A percentile compares a stretch with the other conserved stretches of the same genome.
These are phyloP conservation scores for Endotricha flammealis DNA, from an alignment of 2,888 invertebrate genomes.

Conservation along the genomic window DNA sequence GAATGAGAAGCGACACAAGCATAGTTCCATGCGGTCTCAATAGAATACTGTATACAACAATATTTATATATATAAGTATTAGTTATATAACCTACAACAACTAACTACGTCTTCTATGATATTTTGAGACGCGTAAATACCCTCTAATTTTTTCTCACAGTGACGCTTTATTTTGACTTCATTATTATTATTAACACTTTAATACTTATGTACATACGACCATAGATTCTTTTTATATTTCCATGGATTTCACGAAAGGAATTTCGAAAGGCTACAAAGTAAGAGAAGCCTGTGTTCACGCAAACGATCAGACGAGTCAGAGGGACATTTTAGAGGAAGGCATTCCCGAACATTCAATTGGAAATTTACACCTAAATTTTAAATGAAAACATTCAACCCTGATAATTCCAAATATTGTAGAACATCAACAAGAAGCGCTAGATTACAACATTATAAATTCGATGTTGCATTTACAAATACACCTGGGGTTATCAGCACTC, in stretches of 20 bases:
- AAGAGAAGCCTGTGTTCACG: constrained; percentile 50
- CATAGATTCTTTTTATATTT: too few species aligned
- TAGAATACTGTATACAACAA: constrained; percentile 52
- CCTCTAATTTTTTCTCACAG: constrained; percentile 76
- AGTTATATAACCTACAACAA: constrained; percentile 59
- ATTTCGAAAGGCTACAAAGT: constrained; percentile 44
- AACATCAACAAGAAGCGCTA: constrained; percentile 65
- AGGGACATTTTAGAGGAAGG: constrained; percentile 41
- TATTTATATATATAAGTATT: constrained; percentile 33
- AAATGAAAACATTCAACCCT: constrained; percentile 71
- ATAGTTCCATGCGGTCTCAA: constrained; percentile 43
- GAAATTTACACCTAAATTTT: constrained; percentile 50
- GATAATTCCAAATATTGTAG: constrained; percentile 72
- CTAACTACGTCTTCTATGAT: constrained; percentile 70
- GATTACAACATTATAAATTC: constrained; percentile 70
- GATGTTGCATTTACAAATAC: constrained; percentile 63
- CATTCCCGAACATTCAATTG: constrained; percentile 36
- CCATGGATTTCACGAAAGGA: constrained; percentile 34
- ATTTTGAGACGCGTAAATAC: constrained; percentile 67
- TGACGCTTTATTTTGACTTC: constrained; percentile 77
- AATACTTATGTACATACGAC: constrained; percentile 61
- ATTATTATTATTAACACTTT: constrained; percentile 66
- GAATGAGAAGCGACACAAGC: constrained; percentile 58
- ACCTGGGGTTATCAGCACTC: constrained; percentile 43
- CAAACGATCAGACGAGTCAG: constrained; percentile 45